A percentile compares a stretch with the other conserved stretches of the same genome.
These are phyloP conservation scores for Microcebus jonahi DNA, from an alignment of 2,113 vertebrate genomes.

Conservation along the genomic window DNA sequence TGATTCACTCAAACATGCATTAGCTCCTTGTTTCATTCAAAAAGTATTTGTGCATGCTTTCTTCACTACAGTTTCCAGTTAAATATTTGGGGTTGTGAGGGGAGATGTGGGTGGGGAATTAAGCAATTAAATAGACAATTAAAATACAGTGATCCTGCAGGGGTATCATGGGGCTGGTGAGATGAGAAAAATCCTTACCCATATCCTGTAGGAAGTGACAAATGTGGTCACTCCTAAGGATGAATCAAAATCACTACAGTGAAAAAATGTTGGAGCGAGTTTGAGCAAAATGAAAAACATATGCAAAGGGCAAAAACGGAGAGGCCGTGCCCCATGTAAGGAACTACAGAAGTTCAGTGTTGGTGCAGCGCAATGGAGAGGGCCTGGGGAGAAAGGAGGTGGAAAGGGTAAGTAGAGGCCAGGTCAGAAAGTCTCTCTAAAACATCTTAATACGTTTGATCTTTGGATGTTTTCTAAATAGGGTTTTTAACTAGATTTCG, in stretches of 20 bases:
- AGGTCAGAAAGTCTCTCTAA: background rate
- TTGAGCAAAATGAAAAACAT: background rate
- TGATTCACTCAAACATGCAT: background rate
- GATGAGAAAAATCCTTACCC: no score
- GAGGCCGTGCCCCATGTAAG: background rate
- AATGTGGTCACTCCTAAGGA: accelerated
- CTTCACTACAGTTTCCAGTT: no score
- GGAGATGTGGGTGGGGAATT: background rate
- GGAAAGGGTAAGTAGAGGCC: background rate
- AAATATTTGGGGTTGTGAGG: background rate
- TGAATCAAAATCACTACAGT: background rate
- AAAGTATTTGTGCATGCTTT: background rate
- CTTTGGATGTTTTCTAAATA: background rate
- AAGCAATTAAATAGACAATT: background rate
- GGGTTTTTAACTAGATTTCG: background rate
- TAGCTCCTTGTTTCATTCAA: background rate
- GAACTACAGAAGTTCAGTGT: background rate
- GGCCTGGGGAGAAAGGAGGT: background rate
- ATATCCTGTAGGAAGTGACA: background rate
- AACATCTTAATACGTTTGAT: background rate
- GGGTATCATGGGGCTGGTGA: no score
- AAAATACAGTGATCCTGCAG: background rate
- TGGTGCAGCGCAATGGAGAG: background rate
- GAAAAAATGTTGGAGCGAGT: background rate
- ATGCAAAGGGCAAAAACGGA: background rate